Evolutionary conservation across 2,888 invertebrate genomes (phyloP), one percentile per base, ranked within the genome.

Genomic region (Augiades crinisus): DNA sequence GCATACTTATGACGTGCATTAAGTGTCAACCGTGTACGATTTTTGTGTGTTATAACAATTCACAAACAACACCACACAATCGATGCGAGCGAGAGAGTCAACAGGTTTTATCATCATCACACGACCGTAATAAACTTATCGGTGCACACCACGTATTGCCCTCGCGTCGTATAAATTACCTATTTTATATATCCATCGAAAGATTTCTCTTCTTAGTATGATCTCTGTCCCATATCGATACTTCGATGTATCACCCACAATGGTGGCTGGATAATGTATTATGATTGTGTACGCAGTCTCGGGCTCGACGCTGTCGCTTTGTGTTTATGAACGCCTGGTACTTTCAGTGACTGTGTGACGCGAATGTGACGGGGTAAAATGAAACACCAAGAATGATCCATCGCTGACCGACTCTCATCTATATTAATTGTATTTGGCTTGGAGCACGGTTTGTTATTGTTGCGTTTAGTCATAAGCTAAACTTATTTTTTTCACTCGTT

Each of bases 341-440:
- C 38, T 47, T 31, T 12, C 31, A 47, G 38, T 21, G 17, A 47
- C 21, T 8, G 27, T 43, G 13, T 38, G 47, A 47, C 47, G 37
- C 38, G 19, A 38, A 47, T 47, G 47, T 31, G 47, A 38, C 47
- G 38, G 30, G 37, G 47, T 47, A 8, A 47, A 38, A 31, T n/a
- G 47, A 30, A 27, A 19, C 47, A 10, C 27, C 27, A 27, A 27
- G 10, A 27, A 27, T 27, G 27, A 10, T 19, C n/a, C n/a, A n/a
- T n/a, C 21, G 21, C 21, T n/a, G n/a, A n/a, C n/a, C n/a, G n/a
- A n/a, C n/a, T n/a, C n/a, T n/a, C n/a, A n/a, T n/a, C n/a, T n/a
- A n/a, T n/a, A n/a, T n/a, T n/a, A n/a, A n/a, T n/a, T n/a, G n/a
- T n/a, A n/a, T n/a, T n/a, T n/a, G n/a, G n/a, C n/a, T n/a, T n/a